These are phyloP conservation scores for Limnephilus rhombicus DNA, from an alignment of 2,888 invertebrate genomes.

Conservation along the genomic window DNA sequence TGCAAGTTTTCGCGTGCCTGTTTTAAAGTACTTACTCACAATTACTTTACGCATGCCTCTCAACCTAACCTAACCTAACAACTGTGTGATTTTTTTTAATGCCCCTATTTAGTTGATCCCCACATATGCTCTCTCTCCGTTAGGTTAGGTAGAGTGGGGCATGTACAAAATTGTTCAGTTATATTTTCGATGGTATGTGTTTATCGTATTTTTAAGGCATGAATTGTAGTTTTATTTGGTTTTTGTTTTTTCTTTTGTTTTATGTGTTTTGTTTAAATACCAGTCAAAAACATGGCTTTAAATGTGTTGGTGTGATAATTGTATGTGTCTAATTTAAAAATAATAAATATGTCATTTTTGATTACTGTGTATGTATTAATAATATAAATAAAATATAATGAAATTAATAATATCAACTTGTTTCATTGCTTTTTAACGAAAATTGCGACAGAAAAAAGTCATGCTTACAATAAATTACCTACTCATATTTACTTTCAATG, in stretches of 20 bases:
- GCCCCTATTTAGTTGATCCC: neutral
- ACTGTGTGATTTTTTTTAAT: neutral
- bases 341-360: neutral
- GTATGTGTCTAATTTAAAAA: neutral
- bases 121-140: neutral
- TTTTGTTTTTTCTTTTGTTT: neutral
- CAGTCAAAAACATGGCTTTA: constrained; percentile 1
- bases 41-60: too few relatives aligned
- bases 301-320: neutral
- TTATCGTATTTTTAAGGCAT: too few relatives aligned
- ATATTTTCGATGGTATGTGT: too few relatives aligned
- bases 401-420: neutral
- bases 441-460: too few relatives aligned
- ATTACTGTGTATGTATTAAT: neutral
- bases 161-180: too few relatives aligned
- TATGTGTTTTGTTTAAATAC: neutral
- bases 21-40: too few relatives aligned
- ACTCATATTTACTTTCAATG: too few relatives aligned
- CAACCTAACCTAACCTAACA: neutral
- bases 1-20: neutral
- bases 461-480: too few relatives aligned
- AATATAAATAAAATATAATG: neutral
- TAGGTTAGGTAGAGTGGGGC: neutral
- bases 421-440: neutral
- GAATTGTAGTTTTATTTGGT: too few relatives aligned